A percentile compares a stretch with the other conserved stretches of the same genome.
Conservation (phyloP, 2,888 invertebrate species). For the Xanthorhoe spadicearia region DNA sequence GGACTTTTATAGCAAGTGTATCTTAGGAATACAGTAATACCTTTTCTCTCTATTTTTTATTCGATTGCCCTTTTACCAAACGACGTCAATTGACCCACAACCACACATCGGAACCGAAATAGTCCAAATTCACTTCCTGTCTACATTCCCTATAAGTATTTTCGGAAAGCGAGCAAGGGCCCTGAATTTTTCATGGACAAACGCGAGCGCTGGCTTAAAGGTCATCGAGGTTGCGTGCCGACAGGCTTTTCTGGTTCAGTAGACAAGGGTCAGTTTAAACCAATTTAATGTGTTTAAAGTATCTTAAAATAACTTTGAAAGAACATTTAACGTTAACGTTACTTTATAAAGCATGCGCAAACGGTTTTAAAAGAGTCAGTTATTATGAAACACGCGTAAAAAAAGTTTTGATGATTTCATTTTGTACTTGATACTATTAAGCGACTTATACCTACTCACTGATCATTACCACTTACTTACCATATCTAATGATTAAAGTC, state of each 20-base stretch:
- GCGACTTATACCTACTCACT: no score
- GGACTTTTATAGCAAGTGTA: no score
- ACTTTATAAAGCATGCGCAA: background rate
- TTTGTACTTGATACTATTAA: no score
- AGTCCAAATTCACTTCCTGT: background rate
- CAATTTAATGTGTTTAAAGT: background rate
- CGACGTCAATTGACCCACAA: background rate
- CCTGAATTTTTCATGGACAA: constrained; percentile 37
- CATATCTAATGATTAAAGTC: no score
- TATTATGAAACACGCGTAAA: no score
- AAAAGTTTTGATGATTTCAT: no score
- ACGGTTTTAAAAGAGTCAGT: no score
- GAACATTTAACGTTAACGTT: background rate
- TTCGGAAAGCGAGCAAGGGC: constrained; percentile 12
- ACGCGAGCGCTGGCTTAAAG: constrained; percentile 20
- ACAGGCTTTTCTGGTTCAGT: constrained; percentile 1
- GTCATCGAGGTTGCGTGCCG: constrained; percentile 20
- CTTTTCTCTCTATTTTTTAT: no score
- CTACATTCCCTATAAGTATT: background rate
- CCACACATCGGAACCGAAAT: background rate
- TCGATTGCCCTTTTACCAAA: background rate
- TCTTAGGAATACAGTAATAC: no score
- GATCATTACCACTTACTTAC: no score
- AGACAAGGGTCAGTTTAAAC: background rate
- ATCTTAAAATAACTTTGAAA: background rate